Evolutionary conservation across 2,113 vertebrate species (phyloP), one percentile per base, ranked within the genome.

Genomic region (Alouatta palliata): DNA sequence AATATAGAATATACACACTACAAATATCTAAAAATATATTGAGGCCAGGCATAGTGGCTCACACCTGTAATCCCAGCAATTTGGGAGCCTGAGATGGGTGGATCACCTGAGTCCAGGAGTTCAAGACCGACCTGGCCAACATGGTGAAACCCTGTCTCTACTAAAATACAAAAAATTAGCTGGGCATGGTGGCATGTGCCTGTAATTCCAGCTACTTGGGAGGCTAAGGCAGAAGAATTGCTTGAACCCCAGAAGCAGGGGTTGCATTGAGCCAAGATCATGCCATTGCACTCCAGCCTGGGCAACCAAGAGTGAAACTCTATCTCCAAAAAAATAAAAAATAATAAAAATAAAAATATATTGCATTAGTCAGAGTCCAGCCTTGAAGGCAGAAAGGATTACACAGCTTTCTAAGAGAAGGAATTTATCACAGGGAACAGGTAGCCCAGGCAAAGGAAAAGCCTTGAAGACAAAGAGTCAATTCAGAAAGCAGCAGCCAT

Each of bases 21-120:
- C 37, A 35, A 87, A 94, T 84, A 84, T 88, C 87, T 47, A 76
- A 92, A 82, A 30, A 25, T 47, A 75, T 27, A 75, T 12, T 73
- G 37, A 6, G n/a, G 10, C 70, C 70, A 73, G 32, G 30, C 30
- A 14, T 7, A 2, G 14, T 68, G 64, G 30, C 32, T 35, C 14
- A 68, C 32, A 0, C 64, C 64, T 68, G 27, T 64, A 64, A 64
- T 64, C 11, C 12, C 27, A 64, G 11, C 61, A 64, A 6, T 64
- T 64, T 30, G 27, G 27, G 27, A 64, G 61, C 5, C 61, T 27
- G 1, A 64, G 25, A 64, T 1, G 2, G 61, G 61, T 64, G 27
- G 27, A 64, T 64, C 12, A 12, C 5, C 27, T 64, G 27, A 64
- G 61, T 27, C 27, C 61, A 64, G 61, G 27, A 30, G 61, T 64